A percentile compares a stretch with the other conserved stretches of the same genome.
These are phyloP conservation scores for Exocentrus adspersus DNA, from an alignment of 2,888 invertebrate species.

Conservation along the genomic window DNA sequence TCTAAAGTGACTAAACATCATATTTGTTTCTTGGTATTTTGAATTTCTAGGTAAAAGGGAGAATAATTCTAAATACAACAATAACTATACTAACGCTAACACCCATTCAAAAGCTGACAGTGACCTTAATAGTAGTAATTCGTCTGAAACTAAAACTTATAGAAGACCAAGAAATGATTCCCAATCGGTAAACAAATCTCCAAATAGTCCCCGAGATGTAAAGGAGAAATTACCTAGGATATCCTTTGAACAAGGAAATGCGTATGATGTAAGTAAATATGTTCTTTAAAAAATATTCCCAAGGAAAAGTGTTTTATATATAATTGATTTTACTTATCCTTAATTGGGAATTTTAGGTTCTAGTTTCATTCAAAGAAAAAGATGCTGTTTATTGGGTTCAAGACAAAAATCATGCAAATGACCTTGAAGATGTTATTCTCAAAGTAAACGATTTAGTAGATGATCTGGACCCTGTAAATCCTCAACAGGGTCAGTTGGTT, in stretches of 20 bases:
- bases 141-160: constrained; percentile 4
- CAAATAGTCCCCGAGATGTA: not conserved
- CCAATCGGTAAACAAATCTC: not conserved
- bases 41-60: not conserved
- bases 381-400: constrained; percentile 48
- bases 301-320: too few relatives aligned
- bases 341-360: constrained; percentile 39
- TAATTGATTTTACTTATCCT: too few relatives aligned
- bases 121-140: not conserved
- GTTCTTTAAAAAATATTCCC: too few relatives aligned
- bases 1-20: too few relatives aligned
- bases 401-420: constrained; percentile 28
- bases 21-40: too few relatives aligned
- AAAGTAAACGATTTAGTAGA: constrained; percentile 29
- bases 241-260: constrained; percentile 15
- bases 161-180: not conserved
- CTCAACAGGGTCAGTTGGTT: constrained; percentile 40
- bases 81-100: not conserved
- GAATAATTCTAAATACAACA: not conserved
- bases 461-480: constrained; percentile 28
- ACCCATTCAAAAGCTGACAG: not conserved
- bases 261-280: constrained; percentile 32
- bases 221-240: constrained; percentile 18
- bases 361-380: constrained; percentile 41
- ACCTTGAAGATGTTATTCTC: constrained; percentile 36